A percentile compares a stretch with the other conserved stretches of the same genome.
Conservation (phyloP, 1,140 invertebrate species). For the Monochamus saltuarius region DNA sequence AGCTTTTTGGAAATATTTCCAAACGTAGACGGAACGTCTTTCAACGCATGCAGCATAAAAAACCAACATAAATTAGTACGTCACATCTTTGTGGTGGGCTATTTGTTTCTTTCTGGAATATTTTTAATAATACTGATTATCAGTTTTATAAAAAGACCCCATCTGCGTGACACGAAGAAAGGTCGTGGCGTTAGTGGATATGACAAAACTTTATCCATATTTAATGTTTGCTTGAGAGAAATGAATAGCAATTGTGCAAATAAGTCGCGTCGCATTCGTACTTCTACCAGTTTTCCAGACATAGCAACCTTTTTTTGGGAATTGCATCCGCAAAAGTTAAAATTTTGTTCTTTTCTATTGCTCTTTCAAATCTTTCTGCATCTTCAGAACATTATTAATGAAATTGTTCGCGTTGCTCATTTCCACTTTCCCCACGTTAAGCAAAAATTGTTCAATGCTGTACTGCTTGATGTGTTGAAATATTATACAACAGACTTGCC, state of each 20-base stretch:
- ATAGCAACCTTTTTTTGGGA: slow-evolving; percentile 30
- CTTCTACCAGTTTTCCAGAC: slow-evolving; percentile 31
- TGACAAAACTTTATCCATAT: slow-evolving; percentile 25
- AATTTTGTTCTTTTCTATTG: slow-evolving; percentile 36
- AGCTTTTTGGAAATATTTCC: slow-evolving; percentile 38
- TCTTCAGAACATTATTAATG: slow-evolving; percentile 33
- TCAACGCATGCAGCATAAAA: slow-evolving; percentile 32
- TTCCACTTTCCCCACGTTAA: slow-evolving; percentile 21
- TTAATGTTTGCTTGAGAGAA: slow-evolving; percentile 21
- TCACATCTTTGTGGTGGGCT: slow-evolving; percentile 18
- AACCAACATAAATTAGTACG: slow-evolving; percentile 33
- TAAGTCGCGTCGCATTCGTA: slow-evolving; percentile 33
- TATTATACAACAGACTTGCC: slow-evolving; percentile 29
- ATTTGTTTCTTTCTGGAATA: slow-evolving; percentile 24
- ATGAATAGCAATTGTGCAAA: slow-evolving; percentile 27
- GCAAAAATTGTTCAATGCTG: slow-evolving; percentile 23
- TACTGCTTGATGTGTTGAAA: slow-evolving; percentile 31
- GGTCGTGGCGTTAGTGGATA: slow-evolving; percentile 32
- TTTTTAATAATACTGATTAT: slow-evolving; percentile 29
- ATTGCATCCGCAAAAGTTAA: slow-evolving; percentile 25
- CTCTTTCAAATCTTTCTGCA: slow-evolving; percentile 35
- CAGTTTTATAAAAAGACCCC: slow-evolving; percentile 20
- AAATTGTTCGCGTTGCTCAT: slow-evolving; percentile 31
- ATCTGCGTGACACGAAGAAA: slow-evolving; percentile 41
- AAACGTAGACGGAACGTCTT: slow-evolving; percentile 33